These are phyloP conservation scores for Hydrophis major DNA, from an alignment of 2,797 vertebrate genomes.

Conservation along the genomic window DNA sequence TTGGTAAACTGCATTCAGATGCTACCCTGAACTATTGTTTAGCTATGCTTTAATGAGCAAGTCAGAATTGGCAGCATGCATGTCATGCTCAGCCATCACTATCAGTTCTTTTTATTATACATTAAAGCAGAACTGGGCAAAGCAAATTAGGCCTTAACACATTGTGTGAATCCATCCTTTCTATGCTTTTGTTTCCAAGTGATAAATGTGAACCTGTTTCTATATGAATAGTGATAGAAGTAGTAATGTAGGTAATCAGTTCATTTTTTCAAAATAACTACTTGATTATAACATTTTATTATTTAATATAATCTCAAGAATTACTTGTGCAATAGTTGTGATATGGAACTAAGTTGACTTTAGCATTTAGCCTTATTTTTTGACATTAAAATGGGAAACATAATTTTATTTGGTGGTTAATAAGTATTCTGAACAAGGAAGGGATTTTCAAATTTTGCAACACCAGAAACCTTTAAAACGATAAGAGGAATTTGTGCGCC, in stretches of 20 bases:
- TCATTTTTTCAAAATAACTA: neutral
- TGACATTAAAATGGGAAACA: slow-evolving; percentile 9
- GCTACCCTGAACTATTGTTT: neutral
- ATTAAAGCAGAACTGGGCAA: neutral
- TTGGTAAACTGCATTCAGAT: neutral
- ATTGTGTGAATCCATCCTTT: neutral
- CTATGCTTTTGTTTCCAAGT: neutral
- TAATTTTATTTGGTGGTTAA: slow-evolving; percentile 8
- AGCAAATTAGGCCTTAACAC: neutral
- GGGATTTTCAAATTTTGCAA: neutral
- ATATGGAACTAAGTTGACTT: neutral
- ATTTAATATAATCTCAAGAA: neutral
- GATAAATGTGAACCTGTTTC: neutral
- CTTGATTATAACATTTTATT: neutral
- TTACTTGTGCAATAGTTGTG: neutral
- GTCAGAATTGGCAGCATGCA: neutral
- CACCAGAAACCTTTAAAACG: neutral
- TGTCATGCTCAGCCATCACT: neutral
- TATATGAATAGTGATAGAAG: neutral
- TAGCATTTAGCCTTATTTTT: neutral
- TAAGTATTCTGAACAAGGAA: neutral
- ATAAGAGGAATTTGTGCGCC: neutral
- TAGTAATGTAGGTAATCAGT: neutral
- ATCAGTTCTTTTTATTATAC: neutral
- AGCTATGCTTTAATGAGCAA: neutral